Percentiles rank a stretch among this genome's conserved stretches.
phyloP scores from a whole-genome alignment of 2,888 invertebrate species.

The Standfussiana lucernea region DNA sequence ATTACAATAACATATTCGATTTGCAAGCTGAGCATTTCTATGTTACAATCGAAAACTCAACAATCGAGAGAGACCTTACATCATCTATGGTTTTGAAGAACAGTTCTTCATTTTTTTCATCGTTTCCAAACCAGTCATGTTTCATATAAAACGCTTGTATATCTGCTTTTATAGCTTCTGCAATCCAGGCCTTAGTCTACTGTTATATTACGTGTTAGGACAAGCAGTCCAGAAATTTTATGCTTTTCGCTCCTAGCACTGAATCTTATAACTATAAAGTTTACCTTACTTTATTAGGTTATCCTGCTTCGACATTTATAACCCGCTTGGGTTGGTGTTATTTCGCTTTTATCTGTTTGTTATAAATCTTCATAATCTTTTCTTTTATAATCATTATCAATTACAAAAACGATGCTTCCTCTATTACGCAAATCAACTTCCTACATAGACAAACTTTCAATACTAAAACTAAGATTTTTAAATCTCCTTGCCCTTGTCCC shows the following conservation, averaged over 20 bases:
- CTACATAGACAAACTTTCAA: not conserved
- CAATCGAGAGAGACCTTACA: not conserved
- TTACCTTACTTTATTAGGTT: constrained; percentile 23
- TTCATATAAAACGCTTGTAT: not conserved
- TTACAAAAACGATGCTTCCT: not conserved
- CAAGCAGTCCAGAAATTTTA: constrained; percentile 23
- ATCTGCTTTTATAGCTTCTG: not conserved
- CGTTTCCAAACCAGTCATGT: not conserved
- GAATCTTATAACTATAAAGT: constrained; percentile 45
- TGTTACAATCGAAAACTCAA: not conserved
- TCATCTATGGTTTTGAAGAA: not conserved
- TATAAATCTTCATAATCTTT: constrained; percentile 30
- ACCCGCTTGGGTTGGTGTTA: constrained; percentile 6
- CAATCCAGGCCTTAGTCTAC: not conserved
- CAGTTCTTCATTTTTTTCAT: not conserved
- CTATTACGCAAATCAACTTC: not conserved
- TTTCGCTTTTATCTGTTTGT: constrained; percentile 21
- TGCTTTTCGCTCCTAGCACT: constrained; percentile 28
- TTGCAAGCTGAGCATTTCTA: not conserved
- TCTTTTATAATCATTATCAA: constrained; percentile 2
- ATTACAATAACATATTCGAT: not conserved
- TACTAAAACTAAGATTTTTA: not conserved
- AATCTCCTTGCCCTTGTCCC: too few relatives aligned
- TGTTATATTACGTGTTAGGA: constrained; percentile 6
- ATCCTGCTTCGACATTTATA: constrained; percentile 39